Conservation (phyloP, 2,888 invertebrate species). For the Cryptophagus acutangulus region DNA sequence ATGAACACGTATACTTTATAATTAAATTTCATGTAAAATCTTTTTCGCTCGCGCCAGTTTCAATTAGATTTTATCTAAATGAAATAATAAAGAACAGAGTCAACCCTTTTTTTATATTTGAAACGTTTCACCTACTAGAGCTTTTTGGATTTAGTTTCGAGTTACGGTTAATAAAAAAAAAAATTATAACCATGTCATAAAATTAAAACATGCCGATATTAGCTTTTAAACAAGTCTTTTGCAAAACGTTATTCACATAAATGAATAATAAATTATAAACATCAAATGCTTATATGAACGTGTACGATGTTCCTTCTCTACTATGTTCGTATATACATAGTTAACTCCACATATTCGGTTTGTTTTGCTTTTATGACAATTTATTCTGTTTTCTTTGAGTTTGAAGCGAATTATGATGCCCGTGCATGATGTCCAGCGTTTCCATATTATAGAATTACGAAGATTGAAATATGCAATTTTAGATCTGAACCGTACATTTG, state of each 20-base stretch:
- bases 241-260: constrained; percentile 36
- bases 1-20: constrained; percentile 27
- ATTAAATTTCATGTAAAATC: constrained; percentile 31
- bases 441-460: constrained; percentile 38
- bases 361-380: constrained; percentile 40
- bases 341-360: constrained; percentile 19
- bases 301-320: not conserved
- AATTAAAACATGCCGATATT: constrained; percentile 41
- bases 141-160: constrained; percentile 32
- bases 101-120: constrained; percentile 22
- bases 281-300: constrained; percentile 34
- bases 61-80: constrained; percentile 34
- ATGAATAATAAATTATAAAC: constrained; percentile 41
- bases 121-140: constrained; percentile 29
- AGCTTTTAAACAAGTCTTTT: constrained; percentile 35
- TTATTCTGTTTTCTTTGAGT: constrained; percentile 42
- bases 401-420: constrained; percentile 32
- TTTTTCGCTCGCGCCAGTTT: constrained; percentile 29
- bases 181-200: constrained; percentile 41
- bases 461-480: constrained; percentile 41
- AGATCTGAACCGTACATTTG: constrained; percentile 27
- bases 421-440: constrained; percentile 38
- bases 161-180: constrained; percentile 42
- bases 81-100: constrained; percentile 33
- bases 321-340: not conserved